Evolutionary conservation across 2,113 vertebrate species (phyloP).

Genomic region (Sminthopsis crassicaudata): DNA sequence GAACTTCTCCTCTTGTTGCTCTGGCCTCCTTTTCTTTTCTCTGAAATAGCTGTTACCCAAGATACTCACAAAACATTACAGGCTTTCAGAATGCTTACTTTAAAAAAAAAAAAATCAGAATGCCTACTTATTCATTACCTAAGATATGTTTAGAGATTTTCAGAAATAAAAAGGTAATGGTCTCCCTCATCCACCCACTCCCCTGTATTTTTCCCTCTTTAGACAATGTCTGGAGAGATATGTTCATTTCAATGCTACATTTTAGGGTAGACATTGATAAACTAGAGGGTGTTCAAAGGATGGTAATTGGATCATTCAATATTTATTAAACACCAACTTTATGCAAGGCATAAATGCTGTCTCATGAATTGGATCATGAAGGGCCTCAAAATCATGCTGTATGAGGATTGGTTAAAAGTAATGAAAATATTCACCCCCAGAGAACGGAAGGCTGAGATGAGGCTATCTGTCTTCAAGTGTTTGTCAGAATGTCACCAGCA

Average conservation of each 20-base stretch:
- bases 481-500: background rate
- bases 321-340: background rate
- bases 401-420: background rate
- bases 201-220: background rate
- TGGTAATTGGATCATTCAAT: background rate
- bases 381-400: background rate
- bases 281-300: background rate
- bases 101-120: background rate
- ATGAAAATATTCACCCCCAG: background rate
- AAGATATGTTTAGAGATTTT: background rate
- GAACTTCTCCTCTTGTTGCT: conserved; percentile 37
- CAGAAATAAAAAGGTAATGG: background rate
- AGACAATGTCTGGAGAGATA: background rate
- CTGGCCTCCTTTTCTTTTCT: conserved; percentile 16
- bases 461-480: background rate
- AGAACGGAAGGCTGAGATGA: background rate
- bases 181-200: too few species aligned
- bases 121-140: background rate
- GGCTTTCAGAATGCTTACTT: background rate
- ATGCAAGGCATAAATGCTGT: background rate
- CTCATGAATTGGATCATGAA: background rate
- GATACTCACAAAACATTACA: background rate
- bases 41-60: background rate
- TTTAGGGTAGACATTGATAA: background rate
- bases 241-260: background rate